Conservation (phyloP, 1,140 invertebrate species). For the Whitmania pigra region DNA sequence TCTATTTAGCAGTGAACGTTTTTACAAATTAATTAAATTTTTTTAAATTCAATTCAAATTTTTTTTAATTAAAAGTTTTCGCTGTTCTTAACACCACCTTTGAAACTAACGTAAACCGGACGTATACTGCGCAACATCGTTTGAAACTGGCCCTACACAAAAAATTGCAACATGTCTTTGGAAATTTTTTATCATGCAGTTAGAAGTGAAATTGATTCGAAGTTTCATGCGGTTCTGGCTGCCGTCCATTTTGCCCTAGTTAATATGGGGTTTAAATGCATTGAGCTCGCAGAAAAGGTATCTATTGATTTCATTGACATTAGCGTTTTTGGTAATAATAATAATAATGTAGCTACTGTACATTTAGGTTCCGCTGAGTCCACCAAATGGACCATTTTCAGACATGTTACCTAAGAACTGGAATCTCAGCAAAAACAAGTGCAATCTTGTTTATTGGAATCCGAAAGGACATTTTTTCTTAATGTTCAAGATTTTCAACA, state of each 20-base stretch:
- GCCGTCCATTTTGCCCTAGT: not conserved
- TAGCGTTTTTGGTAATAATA: too few species aligned
- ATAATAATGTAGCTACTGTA: too few species aligned
- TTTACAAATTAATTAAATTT: too few species aligned
- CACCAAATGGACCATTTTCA: not conserved
- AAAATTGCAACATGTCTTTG: slow-evolving; percentile 6
- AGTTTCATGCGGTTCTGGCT: not conserved
- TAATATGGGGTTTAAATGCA: not conserved
- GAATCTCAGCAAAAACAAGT: not conserved
- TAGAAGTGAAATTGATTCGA: slow-evolving; percentile 6
- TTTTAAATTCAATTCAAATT: too few species aligned
- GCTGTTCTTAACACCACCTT: too few species aligned
- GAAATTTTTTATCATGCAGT: slow-evolving; percentile 8
- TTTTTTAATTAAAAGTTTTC: too few species aligned
- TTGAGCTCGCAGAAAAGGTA: slow-evolving; percentile 1
- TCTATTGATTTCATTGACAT: not conserved
- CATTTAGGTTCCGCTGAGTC: too few species aligned
- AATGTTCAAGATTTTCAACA: slow-evolving; percentile 2
- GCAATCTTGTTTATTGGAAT: slow-evolving; percentile 3
- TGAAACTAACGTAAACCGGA: too few species aligned
- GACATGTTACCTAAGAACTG: not conserved
- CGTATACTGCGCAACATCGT: too few species aligned
- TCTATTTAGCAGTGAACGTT: too few species aligned
- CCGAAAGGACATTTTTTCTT: not conserved
- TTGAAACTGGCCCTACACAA: not conserved